These are phyloP conservation scores for Chironomus tentans DNA, from an alignment of 2,888 invertebrate genomes.

Conservation along the genomic window DNA sequence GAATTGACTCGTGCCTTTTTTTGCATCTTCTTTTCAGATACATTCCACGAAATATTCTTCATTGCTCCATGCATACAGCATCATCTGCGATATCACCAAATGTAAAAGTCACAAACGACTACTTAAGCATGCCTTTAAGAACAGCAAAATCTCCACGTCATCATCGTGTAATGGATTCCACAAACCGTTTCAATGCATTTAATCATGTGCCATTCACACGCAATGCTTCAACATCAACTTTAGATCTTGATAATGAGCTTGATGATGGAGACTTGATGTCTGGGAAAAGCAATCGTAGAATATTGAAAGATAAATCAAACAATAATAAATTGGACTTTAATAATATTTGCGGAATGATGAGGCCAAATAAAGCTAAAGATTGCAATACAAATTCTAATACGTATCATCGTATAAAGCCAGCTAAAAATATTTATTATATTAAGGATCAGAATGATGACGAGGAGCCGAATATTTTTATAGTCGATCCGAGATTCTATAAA, in stretches of 20 bases:
- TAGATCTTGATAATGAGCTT: slow-evolving; percentile 10
- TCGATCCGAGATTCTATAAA: slow-evolving; percentile 25
- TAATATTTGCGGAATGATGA: slow-evolving; percentile 19
- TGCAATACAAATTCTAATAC: neutral
- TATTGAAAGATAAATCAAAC: slow-evolving; percentile 18
- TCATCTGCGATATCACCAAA: neutral
- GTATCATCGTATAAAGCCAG: slow-evolving; percentile 35
- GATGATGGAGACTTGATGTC: slow-evolving; percentile 5
- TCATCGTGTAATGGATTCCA: neutral
- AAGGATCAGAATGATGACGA: slow-evolving; percentile 30
- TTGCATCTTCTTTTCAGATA: neutral
- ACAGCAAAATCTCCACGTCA: neutral
- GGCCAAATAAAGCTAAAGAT: neutral
- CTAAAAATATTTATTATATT: slow-evolving; percentile 40
- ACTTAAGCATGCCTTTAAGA: neutral
- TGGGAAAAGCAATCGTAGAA: slow-evolving; percentile 12
- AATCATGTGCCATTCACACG: slow-evolving; percentile 9
- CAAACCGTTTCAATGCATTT: neutral
- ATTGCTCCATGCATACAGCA: neutral
- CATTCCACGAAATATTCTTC: neutral
- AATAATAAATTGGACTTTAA: slow-evolving; percentile 22
- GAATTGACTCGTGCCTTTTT: neutral
- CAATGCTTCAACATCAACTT: slow-evolving; percentile 17
- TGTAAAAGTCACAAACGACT: neutral
- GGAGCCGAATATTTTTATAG: slow-evolving; percentile 31